Percentiles rank a stretch among this genome's conserved stretches.
These are phyloP conservation scores for Centropus unirufus DNA, from an alignment of 2,113 vertebrate species.

Conservation along the genomic window DNA sequence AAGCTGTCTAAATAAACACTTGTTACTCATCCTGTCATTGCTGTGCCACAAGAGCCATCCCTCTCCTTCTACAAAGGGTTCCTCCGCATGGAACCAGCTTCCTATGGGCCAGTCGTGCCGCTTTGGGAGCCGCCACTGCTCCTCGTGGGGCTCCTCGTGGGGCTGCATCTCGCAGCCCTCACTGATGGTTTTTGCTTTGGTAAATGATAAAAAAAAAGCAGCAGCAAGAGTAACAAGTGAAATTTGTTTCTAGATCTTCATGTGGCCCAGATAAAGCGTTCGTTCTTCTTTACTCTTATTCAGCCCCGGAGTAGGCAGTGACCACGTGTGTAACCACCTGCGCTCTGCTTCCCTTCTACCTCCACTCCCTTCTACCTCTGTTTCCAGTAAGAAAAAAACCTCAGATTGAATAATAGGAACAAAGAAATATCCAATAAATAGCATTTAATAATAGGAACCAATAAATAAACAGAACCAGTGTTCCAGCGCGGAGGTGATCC, in stretches of 20 bases:
- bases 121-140: background rate
- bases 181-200: background rate
- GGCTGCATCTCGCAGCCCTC: background rate
- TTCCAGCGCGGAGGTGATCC: background rate
- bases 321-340: background rate
- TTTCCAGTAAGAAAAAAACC: background rate
- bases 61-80: background rate
- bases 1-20: slow-evolving; percentile 28
- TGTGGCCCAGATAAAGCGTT: background rate
- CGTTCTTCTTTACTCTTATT: background rate
- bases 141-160: background rate
- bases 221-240: background rate
- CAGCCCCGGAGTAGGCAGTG: background rate
- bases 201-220: background rate
- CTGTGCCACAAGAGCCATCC: background rate
- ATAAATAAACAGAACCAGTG: background rate
- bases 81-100: background rate
- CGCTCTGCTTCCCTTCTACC: background rate
- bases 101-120: background rate
- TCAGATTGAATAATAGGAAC: background rate
- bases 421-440: too few relatives aligned
- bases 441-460: background rate
- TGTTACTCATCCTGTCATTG: background rate
- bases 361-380: background rate
- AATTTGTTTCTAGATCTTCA: background rate